Evolutionary conservation across 2,888 invertebrate genomes (phyloP).

Genomic region (Pandemis corylana): DNA sequence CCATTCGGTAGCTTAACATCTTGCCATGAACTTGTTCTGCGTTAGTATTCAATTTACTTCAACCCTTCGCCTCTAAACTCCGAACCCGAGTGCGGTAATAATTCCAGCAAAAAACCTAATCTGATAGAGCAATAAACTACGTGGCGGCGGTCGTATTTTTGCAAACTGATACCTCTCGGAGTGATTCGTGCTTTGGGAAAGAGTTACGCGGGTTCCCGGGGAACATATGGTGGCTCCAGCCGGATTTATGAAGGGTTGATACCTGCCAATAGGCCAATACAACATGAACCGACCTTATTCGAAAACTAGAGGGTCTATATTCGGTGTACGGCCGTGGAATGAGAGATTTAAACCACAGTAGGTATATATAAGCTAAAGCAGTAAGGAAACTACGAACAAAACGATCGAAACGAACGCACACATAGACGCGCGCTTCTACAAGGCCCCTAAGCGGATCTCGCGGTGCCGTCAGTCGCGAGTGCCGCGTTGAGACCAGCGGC

Average conservation of each 20-base stretch:
- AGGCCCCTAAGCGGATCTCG: no score
- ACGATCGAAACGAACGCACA: no score
- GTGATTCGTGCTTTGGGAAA: constrained; percentile 55
- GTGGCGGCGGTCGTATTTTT: constrained; percentile 44
- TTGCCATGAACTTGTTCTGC: no score
- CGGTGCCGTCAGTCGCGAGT: no score
- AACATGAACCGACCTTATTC: constrained; percentile 14
- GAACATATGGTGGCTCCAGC: constrained; percentile 64
- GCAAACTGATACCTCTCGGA: constrained; percentile 49
- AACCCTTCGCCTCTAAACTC: not conserved
- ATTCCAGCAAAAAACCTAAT: constrained; percentile 20
- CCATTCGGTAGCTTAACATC: no score
- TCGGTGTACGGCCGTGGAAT: constrained; percentile 1
- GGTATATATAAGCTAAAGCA: no score
- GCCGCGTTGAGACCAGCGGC: no score
- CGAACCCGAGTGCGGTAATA: not conserved
- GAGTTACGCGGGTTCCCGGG: constrained; percentile 67
- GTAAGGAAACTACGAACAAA: no score
- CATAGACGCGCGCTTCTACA: no score
- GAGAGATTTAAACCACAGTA: constrained; percentile 32
- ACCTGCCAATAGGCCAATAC: constrained; percentile 39
- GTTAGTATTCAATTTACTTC: not conserved
- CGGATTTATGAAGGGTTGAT: constrained; percentile 61
- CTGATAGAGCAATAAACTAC: constrained; percentile 19
- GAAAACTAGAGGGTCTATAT: constrained; percentile 32